Evolutionary conservation across 2,113 vertebrate genomes (phyloP).

Genomic region (Sinocyclocheilus rhinocerous): DNA sequence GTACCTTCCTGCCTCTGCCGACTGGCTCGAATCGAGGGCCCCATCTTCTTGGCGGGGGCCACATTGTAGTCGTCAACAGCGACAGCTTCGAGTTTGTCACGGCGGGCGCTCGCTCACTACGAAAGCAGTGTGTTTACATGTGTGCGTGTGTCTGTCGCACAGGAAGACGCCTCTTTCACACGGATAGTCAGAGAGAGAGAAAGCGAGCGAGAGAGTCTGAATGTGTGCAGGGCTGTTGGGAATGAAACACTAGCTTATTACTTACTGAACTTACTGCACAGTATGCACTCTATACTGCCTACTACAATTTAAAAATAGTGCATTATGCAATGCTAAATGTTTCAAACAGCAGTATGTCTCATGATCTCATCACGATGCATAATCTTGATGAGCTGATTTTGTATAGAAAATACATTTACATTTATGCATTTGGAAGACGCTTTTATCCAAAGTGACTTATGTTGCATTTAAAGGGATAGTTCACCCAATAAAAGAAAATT

Average conservation of each 20-base stretch:
- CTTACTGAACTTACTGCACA: neutral
- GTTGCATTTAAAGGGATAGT: no score
- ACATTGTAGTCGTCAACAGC: neutral
- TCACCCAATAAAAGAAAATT: no score
- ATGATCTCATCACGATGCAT: neutral
- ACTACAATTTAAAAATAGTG: neutral
- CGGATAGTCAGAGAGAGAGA: neutral
- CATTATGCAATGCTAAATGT: neutral
- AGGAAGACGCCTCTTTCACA: constrained; percentile 39
- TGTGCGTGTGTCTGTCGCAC: constrained; percentile 8
- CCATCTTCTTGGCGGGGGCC: constrained; percentile 21
- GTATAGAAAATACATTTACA: neutral
- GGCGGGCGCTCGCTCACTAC: neutral
- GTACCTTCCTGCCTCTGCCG: constrained; percentile 20
- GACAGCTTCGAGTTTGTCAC: neutral
- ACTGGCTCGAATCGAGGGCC: neutral
- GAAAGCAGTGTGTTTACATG: constrained; percentile 23
- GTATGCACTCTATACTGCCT: neutral
- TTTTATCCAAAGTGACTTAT: no score
- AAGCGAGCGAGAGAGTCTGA: constrained; percentile 48
- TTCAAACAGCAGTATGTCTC: no score
- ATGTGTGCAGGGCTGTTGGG: neutral
- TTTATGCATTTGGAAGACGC: no score
- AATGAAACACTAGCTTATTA: neutral
- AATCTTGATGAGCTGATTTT: neutral